Percentiles rank a stretch among this genome's conserved stretches.
These are phyloP conservation scores for Bombus sibiricus DNA, from an alignment of 1,140 invertebrate species.

Conservation along the genomic window DNA sequence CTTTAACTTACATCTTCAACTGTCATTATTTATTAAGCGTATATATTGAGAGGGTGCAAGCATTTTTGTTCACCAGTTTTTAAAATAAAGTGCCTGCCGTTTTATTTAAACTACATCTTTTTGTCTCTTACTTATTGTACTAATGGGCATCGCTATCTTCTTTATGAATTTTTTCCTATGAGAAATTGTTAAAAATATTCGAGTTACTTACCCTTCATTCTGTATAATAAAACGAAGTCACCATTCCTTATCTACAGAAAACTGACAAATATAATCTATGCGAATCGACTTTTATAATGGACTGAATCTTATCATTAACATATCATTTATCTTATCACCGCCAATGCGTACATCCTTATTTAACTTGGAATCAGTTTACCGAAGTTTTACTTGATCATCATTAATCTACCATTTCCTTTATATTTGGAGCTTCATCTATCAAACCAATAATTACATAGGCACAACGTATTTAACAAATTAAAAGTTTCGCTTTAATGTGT, in stretches of 20 bases:
- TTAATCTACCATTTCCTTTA: background rate
- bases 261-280: background rate
- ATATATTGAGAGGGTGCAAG: background rate
- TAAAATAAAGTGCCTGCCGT: background rate
- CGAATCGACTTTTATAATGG: constrained; percentile 48
- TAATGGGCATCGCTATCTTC: background rate
- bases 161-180: background rate
- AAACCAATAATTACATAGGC: background rate
- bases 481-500: background rate
- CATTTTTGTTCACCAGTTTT: background rate
- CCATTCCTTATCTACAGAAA: background rate
- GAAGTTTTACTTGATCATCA: background rate
- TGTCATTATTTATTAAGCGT: background rate
- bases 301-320: background rate
- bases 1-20: background rate
- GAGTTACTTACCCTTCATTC: background rate
- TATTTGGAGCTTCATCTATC: too few relatives aligned
- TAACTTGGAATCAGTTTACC: background rate
- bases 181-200: background rate
- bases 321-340: background rate
- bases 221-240: background rate
- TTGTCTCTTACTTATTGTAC: background rate
- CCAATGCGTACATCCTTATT: background rate
- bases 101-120: background rate
- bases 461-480: background rate